phyloP scores from a whole-genome alignment of 2,797 vertebrate genomes.

The Peromyscus nudipes region DNA sequence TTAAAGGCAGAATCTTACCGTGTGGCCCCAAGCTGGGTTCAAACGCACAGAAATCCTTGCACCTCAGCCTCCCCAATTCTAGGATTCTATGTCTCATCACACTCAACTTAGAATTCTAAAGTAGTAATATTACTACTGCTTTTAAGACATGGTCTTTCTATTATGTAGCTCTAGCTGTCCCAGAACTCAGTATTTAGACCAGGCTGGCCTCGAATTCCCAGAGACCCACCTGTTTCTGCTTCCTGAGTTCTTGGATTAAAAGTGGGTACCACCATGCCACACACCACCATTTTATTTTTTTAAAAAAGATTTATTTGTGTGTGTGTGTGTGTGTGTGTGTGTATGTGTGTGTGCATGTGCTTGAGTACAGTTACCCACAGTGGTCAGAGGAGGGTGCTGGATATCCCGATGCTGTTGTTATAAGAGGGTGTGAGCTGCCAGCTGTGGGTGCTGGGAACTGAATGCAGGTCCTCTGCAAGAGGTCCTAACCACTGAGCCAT shows the following conservation, averaged over 20 bases:
- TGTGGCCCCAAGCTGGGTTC: background rate
- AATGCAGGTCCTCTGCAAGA: background rate
- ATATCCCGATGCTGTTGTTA: background rate
- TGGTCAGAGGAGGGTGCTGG: background rate
- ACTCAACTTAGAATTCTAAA: background rate
- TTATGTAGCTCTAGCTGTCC: background rate
- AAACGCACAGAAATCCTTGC: background rate
- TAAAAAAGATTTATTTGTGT: background rate
- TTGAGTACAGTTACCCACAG: background rate
- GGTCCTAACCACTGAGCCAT: background rate
- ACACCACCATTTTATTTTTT: background rate
- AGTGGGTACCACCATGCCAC: background rate
- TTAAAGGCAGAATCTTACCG: background rate
- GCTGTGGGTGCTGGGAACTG: background rate
- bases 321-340: background rate
- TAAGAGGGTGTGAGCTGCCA: background rate
- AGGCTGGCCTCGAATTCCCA: background rate
- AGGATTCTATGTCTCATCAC: background rate
- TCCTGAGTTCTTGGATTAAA: background rate
- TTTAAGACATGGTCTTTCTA: background rate
- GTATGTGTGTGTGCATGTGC: too few relatives aligned
- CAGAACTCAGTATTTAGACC: background rate
- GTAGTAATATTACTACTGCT: background rate
- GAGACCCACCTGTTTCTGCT: background rate
- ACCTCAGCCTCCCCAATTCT: too few relatives aligned